These are phyloP conservation scores for Hyperoplus immaculatus DNA, from an alignment of 2,797 vertebrate genomes.

Conservation along the genomic window DNA sequence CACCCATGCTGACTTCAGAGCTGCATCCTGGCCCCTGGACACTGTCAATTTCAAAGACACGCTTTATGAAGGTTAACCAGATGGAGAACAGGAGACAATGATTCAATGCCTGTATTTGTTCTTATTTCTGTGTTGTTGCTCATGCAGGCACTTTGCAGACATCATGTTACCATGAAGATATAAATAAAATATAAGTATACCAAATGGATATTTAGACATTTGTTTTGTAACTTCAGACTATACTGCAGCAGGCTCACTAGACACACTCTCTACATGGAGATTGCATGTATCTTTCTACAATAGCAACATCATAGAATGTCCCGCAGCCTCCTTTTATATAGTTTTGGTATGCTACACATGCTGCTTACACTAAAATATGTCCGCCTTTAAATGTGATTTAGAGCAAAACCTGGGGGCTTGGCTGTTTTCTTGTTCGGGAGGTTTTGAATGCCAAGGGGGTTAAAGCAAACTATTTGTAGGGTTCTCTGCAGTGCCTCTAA, in stretches of 20 bases:
- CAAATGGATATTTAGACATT: background rate
- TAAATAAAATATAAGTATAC: background rate
- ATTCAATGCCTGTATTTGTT: constrained; percentile 10
- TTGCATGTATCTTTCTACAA: no score
- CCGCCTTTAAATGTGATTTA: background rate
- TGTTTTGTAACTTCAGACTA: background rate
- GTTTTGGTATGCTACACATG: constrained; percentile 5
- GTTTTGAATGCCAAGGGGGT: constrained; percentile 7
- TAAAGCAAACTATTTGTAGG: constrained; percentile 26
- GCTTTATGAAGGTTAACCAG: constrained; percentile 12
- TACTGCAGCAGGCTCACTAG: background rate
- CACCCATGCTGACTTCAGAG: constrained; percentile 46
- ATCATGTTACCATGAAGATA: background rate
- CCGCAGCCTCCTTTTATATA: background rate
- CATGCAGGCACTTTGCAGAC: background rate
- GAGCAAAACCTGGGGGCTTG: background rate
- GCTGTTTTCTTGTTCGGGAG: background rate
- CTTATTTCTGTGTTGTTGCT: background rate
- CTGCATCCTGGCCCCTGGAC: constrained; percentile 12
- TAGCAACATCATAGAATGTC: background rate
- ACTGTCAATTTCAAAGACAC: constrained; percentile 17
- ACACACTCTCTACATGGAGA: background rate
- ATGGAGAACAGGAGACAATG: constrained; percentile 20
- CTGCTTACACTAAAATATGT: background rate
- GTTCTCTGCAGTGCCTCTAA: constrained; percentile 25